A percentile compares a stretch with the other conserved stretches of the same genome.
Conservation (phyloP, 2,888 invertebrate species). For the Pardosa pseudoannulata region DNA sequence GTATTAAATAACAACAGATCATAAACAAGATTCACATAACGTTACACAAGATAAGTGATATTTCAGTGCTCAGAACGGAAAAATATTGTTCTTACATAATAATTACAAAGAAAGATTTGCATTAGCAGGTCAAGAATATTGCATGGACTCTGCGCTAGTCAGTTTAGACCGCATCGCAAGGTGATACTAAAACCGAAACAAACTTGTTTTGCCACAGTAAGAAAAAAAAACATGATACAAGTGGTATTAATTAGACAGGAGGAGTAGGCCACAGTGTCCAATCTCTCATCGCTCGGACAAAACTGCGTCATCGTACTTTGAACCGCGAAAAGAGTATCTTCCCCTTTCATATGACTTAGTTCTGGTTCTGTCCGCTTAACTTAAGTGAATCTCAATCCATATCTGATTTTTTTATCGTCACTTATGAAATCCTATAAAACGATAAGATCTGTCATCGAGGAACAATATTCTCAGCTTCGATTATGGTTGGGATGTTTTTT, state of each 20-base stretch:
- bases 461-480: background rate
- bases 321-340: background rate
- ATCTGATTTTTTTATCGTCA: background rate
- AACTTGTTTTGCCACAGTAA: background rate
- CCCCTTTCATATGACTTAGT: background rate
- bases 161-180: background rate
- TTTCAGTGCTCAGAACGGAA: too few species aligned
- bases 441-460: background rate
- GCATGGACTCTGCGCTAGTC: background rate
- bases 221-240: background rate
- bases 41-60: too few species aligned
- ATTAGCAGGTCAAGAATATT: background rate
- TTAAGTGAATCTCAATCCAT: background rate
- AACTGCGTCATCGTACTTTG: background rate
- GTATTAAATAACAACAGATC: too few species aligned
- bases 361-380: conserved; percentile 11
- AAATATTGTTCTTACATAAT: too few species aligned
- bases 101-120: too few species aligned
- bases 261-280: background rate
- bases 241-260: background rate
- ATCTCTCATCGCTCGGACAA: background rate
- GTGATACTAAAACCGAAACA: conserved; percentile 7
- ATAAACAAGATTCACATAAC: too few species aligned
- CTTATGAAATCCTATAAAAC: background rate
- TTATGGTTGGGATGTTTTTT: background rate